Percentiles rank a stretch among this genome's conserved stretches.
Conservation (phyloP, 2,797 vertebrate genomes). For the Mormyrops attenuatus region DNA sequence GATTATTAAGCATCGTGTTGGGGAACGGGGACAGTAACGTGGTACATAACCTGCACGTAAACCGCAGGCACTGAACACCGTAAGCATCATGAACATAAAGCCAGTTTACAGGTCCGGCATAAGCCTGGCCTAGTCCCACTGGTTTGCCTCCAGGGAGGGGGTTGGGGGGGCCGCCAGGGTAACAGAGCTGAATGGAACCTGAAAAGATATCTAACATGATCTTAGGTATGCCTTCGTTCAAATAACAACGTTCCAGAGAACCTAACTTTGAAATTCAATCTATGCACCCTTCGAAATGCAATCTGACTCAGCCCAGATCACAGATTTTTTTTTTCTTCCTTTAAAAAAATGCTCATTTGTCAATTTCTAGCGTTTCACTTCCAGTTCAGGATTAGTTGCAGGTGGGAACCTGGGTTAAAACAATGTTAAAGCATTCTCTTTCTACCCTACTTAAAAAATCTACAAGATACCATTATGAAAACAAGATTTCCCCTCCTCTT, state of each 20-base stretch:
- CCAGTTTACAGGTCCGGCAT: neutral
- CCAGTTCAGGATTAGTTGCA: constrained; percentile 1
- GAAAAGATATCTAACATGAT: neutral
- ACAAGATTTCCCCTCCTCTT: neutral
- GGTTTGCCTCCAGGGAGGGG: neutral
- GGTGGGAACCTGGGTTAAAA: neutral
- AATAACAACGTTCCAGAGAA: neutral
- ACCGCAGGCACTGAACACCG: neutral
- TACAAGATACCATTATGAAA: neutral
- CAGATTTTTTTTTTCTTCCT: neutral
- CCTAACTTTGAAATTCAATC: constrained; percentile 1
- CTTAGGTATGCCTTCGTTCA: constrained; percentile 8
- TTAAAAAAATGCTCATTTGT: neutral
- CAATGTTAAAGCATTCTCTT: neutral
- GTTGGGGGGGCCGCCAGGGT: neutral
- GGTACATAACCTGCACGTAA: neutral
- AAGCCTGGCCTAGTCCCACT: neutral
- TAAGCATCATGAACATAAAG: neutral
- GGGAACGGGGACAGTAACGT: neutral
- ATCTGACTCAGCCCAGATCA: neutral
- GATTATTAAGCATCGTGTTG: constrained; percentile 5
- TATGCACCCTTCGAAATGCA: neutral
- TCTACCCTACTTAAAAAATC: neutral
- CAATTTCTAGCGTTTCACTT: neutral
- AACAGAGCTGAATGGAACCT: neutral